These are phyloP conservation scores for Sycophila sp. DNA, from an alignment of 1,140 invertebrate species.

Conservation along the genomic window DNA sequence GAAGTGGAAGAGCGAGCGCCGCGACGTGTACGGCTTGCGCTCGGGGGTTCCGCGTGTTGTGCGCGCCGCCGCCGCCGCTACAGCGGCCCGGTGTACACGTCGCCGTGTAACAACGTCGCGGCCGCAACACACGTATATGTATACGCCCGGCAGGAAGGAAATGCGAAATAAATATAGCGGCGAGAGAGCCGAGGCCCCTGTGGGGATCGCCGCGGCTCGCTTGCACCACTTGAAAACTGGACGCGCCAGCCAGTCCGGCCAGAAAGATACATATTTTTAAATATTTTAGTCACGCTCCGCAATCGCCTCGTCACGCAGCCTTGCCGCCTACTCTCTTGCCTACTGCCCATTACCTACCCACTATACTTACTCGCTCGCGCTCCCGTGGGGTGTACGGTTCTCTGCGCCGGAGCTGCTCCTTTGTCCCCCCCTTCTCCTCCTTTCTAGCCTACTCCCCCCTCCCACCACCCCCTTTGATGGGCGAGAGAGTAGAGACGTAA, in stretches of 20 bases:
- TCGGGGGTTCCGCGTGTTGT: neutral
- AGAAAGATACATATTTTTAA: slow-evolving; percentile 69
- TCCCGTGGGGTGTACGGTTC: too few relatives aligned
- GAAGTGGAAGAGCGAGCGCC: slow-evolving; percentile 19
- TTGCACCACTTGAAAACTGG: slow-evolving; percentile 64
- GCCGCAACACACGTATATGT: slow-evolving; percentile 40
- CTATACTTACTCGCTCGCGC: slow-evolving; percentile 48
- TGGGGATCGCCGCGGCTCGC: slow-evolving; percentile 41
- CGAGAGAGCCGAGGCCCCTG: slow-evolving; percentile 45
- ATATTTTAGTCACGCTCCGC: slow-evolving; percentile 68
- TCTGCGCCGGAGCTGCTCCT: neutral
- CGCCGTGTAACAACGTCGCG: slow-evolving; percentile 34
- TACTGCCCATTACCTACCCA: slow-evolving; percentile 63
- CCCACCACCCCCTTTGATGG: neutral
- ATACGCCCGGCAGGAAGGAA: slow-evolving; percentile 60
- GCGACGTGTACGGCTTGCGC: neutral
- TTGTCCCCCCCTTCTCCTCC: neutral
- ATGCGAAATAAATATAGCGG: slow-evolving; percentile 66
- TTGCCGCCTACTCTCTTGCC: slow-evolving; percentile 63
- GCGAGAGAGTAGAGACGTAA: neutral
- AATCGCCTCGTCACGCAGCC: slow-evolving; percentile 67
- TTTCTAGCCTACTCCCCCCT: neutral
- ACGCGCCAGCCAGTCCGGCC: slow-evolving; percentile 63
- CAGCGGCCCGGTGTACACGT: neutral
- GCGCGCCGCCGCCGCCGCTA: neutral